Percentiles rank a stretch among this genome's conserved stretches.
Conservation (phyloP, 2,113 vertebrate species). For the Dicaeum eximium region DNA sequence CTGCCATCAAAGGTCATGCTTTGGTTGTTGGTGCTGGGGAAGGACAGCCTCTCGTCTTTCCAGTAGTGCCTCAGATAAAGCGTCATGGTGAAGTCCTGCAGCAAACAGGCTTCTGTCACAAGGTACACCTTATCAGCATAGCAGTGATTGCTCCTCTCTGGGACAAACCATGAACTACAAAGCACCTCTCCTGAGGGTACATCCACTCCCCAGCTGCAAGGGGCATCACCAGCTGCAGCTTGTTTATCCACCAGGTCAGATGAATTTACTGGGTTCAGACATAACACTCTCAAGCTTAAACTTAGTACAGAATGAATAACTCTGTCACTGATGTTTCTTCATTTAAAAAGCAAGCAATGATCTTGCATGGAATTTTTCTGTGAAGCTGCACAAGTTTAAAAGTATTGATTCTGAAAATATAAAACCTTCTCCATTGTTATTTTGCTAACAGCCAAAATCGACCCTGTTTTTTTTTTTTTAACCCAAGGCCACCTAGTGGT, state of each 20-base stretch:
- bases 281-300: background rate
- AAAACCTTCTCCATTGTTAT: background rate
- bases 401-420: background rate
- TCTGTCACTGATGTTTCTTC: background rate
- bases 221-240: background rate
- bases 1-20: conserved; percentile 98
- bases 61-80: conserved; percentile 95
- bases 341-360: background rate
- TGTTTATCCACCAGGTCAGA: background rate
- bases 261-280: background rate
- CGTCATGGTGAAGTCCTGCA: conserved; percentile 96
- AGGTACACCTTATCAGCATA: background rate
- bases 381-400: background rate
- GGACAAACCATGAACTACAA: background rate
- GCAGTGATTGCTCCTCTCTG: background rate
- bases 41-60: conserved; percentile 92
- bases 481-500: conserved; percentile 73
- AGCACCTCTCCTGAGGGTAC: background rate
- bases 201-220: background rate
- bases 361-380: background rate
- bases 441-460: background rate
- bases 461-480: background rate
- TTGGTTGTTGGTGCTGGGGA: conserved; percentile 94
- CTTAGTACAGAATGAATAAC: background rate
- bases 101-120: background rate